Evolutionary conservation across 2,113 vertebrate genomes (phyloP), one percentile per base, ranked within the genome.

Genomic region (Thymallus thymallus): DNA sequence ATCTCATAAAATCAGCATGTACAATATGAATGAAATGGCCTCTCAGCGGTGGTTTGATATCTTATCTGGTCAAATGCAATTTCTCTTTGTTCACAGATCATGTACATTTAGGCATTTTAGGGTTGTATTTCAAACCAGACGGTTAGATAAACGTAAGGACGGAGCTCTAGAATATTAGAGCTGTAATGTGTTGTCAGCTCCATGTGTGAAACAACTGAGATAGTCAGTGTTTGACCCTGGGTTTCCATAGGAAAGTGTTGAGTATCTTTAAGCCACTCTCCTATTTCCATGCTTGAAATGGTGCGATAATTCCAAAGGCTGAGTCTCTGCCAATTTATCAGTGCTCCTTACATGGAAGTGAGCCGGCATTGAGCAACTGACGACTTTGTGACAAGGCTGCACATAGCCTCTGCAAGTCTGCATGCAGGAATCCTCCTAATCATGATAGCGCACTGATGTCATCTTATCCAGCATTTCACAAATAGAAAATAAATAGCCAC

Each of bases 301-400:
- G 85, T 84, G 86, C 64, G 76, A 87, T 81, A 84, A 89, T 88
- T 88, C 84, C 77, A 67, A 41, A 82, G 78, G n/a, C 58, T 55
- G 79, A 29, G 48, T 5, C 51, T 5, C 46, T 84, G 83, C 74
- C 79, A 83, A 74, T 73, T 68, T 77, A 81, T 78, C 73, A 20
- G 48, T 55, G 75, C 78, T 69, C 80, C 85, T 85, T 82, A 88
- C 83, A 86, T 82, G 79, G 83, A 84, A 72, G 64, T 22, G 69
- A 64, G 62, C 72, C 26, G 35, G 67, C 71, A 82, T 66, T 58
- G 75, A 76, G 71, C 45, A 64, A 76, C 65, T 64, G 72, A 30
- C 12, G 45, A 69, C 45, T 51, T 48, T 75, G 3, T 51, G 73
- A 68, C 71, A 71, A 58, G 76, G 56, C 18, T 66, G 71, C 12